A percentile compares a stretch with the other conserved stretches of the same genome.
These are phyloP conservation scores for Lamellibrachia columna DNA, from an alignment of 2,888 invertebrate species.

Conservation along the genomic window DNA sequence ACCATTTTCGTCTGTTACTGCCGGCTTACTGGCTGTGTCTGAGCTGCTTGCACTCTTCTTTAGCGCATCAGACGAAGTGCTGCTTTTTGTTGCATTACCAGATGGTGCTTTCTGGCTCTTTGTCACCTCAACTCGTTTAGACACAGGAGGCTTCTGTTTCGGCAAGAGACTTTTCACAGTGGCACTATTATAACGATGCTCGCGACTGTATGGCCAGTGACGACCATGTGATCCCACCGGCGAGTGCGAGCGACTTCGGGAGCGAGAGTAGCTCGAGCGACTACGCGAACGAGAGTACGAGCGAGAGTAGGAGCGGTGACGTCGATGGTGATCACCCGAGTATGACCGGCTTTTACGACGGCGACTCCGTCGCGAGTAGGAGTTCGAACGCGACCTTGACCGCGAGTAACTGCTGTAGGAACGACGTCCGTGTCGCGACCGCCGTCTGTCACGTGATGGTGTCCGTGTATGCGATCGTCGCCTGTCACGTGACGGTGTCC, in stretches of 20 bases:
- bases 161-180: neutral
- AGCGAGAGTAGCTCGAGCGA: constrained; percentile 26
- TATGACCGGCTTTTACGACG: constrained; percentile 17
- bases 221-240: neutral
- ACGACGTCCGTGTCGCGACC: constrained; percentile 32
- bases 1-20: neutral
- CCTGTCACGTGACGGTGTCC: constrained; percentile 29
- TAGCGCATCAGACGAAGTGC: neutral
- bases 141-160: neutral
- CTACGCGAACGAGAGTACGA: constrained; percentile 25
- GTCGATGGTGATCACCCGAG: neutral
- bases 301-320: constrained; percentile 20
- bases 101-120: neutral
- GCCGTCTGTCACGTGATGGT: constrained; percentile 24
- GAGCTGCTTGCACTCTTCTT: neutral
- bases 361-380: constrained; percentile 17
- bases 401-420: neutral
- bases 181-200: neutral
- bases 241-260: constrained; percentile 22
- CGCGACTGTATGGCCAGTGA: neutral
- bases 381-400: constrained; percentile 22
- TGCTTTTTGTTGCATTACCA: neutral
- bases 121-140: neutral
- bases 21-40: constrained; percentile 10
- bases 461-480: constrained; percentile 29